phyloP scores from a whole-genome alignment of 2,113 vertebrate genomes.

The Polyodon spathula region DNA sequence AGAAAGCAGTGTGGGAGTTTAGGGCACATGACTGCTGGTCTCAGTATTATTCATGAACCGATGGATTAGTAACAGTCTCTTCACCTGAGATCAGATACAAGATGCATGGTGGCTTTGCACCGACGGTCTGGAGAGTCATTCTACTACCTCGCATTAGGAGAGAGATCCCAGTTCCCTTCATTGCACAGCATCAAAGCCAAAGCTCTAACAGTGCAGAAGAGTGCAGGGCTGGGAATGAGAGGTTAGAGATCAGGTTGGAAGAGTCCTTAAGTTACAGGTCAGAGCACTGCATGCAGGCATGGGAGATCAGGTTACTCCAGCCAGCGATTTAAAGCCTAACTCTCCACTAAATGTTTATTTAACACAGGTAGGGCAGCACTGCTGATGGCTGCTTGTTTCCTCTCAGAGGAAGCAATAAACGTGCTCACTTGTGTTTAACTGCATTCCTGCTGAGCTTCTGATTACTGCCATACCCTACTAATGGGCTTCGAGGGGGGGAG shows the following conservation, averaged over 20 bases:
- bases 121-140: no score
- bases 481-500: slow-evolving; percentile 27
- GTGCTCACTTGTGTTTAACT: slow-evolving; percentile 62
- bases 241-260: slow-evolving; percentile 5
- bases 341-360: slow-evolving; percentile 56
- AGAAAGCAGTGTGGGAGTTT: no score
- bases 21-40: no score
- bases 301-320: slow-evolving; percentile 17
- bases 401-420: slow-evolving; percentile 84
- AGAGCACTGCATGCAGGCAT: slow-evolving; percentile 17
- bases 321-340: slow-evolving; percentile 16
- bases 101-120: no score
- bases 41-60: no score
- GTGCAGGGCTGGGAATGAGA: no score
- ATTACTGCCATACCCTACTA: slow-evolving; percentile 58
- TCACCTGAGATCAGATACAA: no score
- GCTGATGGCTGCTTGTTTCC: slow-evolving; percentile 68
- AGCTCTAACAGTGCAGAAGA: no score
- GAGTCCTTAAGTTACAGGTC: slow-evolving; percentile 2
- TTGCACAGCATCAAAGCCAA: no score
- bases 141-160: no score
- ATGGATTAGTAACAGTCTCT: no score
- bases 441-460: slow-evolving; percentile 48
- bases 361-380: slow-evolving; percentile 58
- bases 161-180: no score